Percentiles rank a stretch among this genome's conserved stretches.
phyloP scores from a whole-genome alignment of 2,113 vertebrate species.

The Ptilorrhoa leucosticta region DNA sequence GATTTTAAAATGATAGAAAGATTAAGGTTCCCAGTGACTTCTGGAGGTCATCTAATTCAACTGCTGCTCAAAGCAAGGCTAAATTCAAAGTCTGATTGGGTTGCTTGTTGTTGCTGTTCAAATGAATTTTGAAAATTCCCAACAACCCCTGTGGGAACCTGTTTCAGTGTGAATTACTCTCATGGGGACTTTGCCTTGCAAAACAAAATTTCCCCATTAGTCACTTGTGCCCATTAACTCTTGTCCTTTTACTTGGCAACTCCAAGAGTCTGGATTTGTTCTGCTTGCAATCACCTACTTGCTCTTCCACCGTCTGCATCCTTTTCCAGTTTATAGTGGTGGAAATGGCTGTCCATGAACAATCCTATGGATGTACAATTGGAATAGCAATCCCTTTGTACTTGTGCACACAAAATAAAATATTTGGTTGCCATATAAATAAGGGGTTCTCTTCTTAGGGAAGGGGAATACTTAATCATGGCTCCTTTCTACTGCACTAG shows the following conservation, averaged over 20 bases:
- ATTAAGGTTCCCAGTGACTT: not conserved
- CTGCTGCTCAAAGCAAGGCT: not conserved
- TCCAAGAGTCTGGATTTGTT: not conserved
- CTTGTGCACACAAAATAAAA: not conserved
- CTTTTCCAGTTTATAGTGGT: not conserved
- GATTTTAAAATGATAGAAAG: not conserved
- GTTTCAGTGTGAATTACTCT: not conserved
- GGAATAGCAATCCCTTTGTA: not conserved
- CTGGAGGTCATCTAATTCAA: not conserved
- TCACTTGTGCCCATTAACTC: not conserved
- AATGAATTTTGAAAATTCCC: not conserved
- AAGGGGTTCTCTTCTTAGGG: not conserved
- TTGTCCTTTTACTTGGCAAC: not conserved
- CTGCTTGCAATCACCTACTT: not conserved
- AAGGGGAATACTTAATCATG: not conserved
- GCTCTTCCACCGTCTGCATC: not conserved
- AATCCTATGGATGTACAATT: not conserved
- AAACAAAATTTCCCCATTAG: not conserved
- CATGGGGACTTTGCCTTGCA: not conserved
- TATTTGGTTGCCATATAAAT: not conserved
- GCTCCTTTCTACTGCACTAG: not conserved
- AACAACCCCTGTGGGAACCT: not conserved
- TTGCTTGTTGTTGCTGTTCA: not conserved
- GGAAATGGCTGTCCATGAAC: not conserved
- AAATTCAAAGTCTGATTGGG: not conserved